Base-by-base conservation (phyloP, 2,888 invertebrate species). In the Phyto melanocephala region DNA sequence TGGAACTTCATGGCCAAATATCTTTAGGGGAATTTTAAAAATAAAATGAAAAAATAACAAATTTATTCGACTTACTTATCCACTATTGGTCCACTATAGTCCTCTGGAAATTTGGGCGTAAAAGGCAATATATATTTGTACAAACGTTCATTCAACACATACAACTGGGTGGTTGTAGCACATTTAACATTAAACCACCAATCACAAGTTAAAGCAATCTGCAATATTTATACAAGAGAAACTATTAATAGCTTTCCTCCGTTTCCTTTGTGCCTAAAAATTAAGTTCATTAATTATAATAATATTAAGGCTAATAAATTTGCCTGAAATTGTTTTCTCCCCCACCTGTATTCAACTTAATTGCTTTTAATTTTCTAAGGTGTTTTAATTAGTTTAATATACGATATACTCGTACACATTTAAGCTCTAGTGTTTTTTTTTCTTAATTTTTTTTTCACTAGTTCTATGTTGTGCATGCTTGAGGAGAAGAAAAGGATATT, bases 131-230 rank as follows among this genome's bases (percentile, higher is more conserved):
- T 97, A 88, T 95, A 97, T 88, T 97, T 96, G 91, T 97, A 97
- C 2, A 97, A 93, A 82, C 97, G 93, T 90, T 97, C 97, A 87
- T 97, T 97, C 4, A 97, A 92, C 2, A 97, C 97, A 90, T 97
- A 97, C 0, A 96, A 93, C 89, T 97, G 97, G 0, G 96, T 92
- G 0, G 97, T 96, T 13, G 95, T 94, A 28, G 95, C 94, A 89
- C 97, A 97, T 87, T 95, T 95, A 0, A 97, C 97, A 89, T 97
- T 97, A 91, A 96, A 97, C 97, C 97, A 97, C 97, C 97, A 97
- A 90, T 97, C 97, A 88, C 97, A 97, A 0, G 97, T 97, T 52
- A 97, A 92, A 0, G 95, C 96, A 13, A 96, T 96, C 91, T 91
- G 75, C 24, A 77, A 70, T 76, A 56, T 52, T 33, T 45, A 63